Base-by-base conservation (phyloP, 2,113 vertebrate species). In the Pomatostomus ruficeps region DNA sequence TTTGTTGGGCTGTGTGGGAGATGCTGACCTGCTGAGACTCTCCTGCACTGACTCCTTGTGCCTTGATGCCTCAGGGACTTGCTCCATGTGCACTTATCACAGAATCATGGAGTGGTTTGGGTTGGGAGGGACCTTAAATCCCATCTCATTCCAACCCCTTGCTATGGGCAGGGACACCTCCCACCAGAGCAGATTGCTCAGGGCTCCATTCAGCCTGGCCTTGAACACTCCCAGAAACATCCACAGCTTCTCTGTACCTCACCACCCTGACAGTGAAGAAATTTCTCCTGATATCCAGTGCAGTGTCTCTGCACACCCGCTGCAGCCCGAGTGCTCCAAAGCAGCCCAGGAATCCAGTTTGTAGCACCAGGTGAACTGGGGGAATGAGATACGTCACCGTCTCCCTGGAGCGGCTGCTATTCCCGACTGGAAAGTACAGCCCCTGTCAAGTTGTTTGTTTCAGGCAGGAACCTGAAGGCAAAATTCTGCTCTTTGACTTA, bases 401-500 rank as follows among this genome's bases (percentile, higher is more conserved):
- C 59, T 94, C 91, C 62, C 38, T 67, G 71, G 38, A 86, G 63
- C 57, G 43, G 82, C 13, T 91, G 68, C 85, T 80, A 19, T 55
- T 73, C 88, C 78, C 63, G 51, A 19, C 21, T 91, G 85, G 78
- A 82, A 85, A 36, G 82, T 63, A 83, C 67, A 80, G 24, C 58
- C 70, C 51, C 68, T 74, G 68, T 83, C 85, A 90, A 86, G 67
- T 55, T 70, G 49, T 72, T 93, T 85, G 85, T 93, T 55, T 61
- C 84, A 77, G 13, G 93, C 91, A 88, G 93, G 58, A 91, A 95
- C 79, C 78, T 85, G 82, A 94, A 93, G 79, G 79, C 85, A 80
- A 55, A 88, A 85, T 90, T 67, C 78, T 85, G 67, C 85, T 94
- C 94, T 90, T 94, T 94, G 90, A 96, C 91, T 96, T 94, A 33